Evolutionary conservation across 2,888 invertebrate species (phyloP).

Genomic region (Harmothoe impar): DNA sequence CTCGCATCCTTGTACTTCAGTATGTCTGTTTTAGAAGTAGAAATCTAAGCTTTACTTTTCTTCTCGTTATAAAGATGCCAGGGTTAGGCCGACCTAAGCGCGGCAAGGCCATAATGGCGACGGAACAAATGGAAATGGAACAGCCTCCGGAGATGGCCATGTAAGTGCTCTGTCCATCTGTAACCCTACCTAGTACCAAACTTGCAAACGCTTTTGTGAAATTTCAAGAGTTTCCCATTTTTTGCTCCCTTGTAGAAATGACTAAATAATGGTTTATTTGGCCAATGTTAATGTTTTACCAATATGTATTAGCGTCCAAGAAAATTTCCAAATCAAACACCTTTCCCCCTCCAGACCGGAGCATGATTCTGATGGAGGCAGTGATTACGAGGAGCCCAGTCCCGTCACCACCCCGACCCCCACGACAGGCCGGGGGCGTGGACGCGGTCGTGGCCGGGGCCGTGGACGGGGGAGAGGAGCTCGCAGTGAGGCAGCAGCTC

Average conservation of each 20-base stretch:
- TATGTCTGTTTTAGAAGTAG: not conserved
- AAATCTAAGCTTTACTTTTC: not conserved
- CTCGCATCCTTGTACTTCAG: too few species aligned
- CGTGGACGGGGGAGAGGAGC: not conserved
- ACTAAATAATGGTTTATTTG: too few species aligned
- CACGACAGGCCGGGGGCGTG: not conserved
- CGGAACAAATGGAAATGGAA: constrained; percentile 51
- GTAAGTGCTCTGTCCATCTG: not conserved
- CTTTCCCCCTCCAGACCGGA: not conserved
- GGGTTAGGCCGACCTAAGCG: constrained; percentile 39
- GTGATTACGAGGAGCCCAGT: constrained; percentile 42
- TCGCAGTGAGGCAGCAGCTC: not conserved
- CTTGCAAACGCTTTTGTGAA: too few species aligned
- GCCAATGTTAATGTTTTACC: too few species aligned
- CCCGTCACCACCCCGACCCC: not conserved
- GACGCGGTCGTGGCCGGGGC: constrained; percentile 16
- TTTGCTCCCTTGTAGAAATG: too few species aligned
- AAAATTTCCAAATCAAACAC: not conserved
- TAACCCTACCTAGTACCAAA: too few species aligned
- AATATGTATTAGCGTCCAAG: too few species aligned
- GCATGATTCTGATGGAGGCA: constrained; percentile 51
- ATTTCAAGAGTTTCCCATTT: too few species aligned
- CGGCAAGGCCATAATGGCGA: not conserved
- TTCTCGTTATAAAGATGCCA: constrained; percentile 31
- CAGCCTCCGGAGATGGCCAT: constrained; percentile 48